These are phyloP conservation scores for Phorcus lineatus DNA, from an alignment of 2,888 invertebrate genomes.

Conservation along the genomic window DNA sequence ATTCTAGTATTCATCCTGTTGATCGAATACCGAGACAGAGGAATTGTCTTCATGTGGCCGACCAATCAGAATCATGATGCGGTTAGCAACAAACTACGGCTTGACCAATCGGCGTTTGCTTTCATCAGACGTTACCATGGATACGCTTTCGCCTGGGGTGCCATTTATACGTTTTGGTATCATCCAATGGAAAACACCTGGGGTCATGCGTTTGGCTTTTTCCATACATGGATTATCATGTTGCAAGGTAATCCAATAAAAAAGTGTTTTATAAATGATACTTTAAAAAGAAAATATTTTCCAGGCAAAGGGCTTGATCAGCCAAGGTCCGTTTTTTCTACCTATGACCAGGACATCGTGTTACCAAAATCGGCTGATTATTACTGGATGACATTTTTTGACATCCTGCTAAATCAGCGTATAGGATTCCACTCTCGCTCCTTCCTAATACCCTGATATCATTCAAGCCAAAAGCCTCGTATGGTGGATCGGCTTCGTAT, in stretches of 20 bases:
- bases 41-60: constrained; percentile 48
- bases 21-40: constrained; percentile 49
- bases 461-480: no score
- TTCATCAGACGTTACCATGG: constrained; percentile 47
- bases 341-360: no score
- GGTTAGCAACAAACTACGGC: constrained; percentile 16
- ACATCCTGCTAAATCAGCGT: no score
- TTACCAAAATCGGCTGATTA: no score
- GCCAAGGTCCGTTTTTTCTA: no score
- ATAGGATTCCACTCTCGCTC: no score
- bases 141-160: constrained; percentile 47
- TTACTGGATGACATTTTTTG: no score
- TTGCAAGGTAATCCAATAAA: constrained; percentile 40
- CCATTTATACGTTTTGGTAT: constrained; percentile 52
- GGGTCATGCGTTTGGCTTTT: constrained; percentile 47
- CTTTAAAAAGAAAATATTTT: no score
- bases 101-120: constrained; percentile 37
- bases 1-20: constrained; percentile 45
- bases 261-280: no score
- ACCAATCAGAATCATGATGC: constrained; percentile 29
- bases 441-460: no score
- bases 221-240: constrained; percentile 45
- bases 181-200: constrained; percentile 52
- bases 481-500: no score
- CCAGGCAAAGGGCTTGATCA: no score